Evolutionary conservation across 2,113 vertebrate species (phyloP).

Genomic region (Turdus rufiventris): DNA sequence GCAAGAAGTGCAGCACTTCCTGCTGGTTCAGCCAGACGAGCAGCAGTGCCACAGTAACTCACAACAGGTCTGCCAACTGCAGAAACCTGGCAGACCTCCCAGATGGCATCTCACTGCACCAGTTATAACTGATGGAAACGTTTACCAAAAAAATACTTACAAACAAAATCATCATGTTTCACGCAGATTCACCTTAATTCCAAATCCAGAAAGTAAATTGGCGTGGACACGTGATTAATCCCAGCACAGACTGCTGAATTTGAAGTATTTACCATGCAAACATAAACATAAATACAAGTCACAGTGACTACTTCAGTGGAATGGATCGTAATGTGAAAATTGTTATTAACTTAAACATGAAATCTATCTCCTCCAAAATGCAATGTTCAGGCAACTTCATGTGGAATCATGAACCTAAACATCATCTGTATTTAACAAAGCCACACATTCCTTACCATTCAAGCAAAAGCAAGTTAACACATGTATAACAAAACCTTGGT

Average conservation of each 20-base stretch:
- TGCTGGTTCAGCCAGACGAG: neutral
- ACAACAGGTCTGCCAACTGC: neutral
- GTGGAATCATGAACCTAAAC: neutral
- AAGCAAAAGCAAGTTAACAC: neutral
- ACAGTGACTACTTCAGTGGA: neutral
- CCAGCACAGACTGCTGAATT: neutral
- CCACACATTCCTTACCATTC: neutral
- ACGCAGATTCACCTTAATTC: neutral
- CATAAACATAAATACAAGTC: neutral
- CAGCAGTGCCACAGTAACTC: neutral
- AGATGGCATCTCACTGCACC: neutral
- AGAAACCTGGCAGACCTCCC: conserved; percentile 12
- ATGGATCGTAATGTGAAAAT: neutral
- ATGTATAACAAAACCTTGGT: neutral
- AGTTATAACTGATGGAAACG: neutral
- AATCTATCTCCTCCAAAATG: neutral
- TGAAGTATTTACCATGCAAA: neutral
- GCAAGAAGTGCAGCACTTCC: neutral
- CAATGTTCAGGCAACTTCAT: neutral
- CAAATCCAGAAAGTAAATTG: conserved; percentile 3
- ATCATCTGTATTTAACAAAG: neutral
- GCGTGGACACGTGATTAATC: neutral
- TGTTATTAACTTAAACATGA: neutral
- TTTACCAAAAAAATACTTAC: neutral
- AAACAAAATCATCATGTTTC: neutral